Evolutionary conservation across 2,888 invertebrate genomes (phyloP), one percentile per base, ranked within the genome.

Genomic region (Pomacea canaliculata): DNA sequence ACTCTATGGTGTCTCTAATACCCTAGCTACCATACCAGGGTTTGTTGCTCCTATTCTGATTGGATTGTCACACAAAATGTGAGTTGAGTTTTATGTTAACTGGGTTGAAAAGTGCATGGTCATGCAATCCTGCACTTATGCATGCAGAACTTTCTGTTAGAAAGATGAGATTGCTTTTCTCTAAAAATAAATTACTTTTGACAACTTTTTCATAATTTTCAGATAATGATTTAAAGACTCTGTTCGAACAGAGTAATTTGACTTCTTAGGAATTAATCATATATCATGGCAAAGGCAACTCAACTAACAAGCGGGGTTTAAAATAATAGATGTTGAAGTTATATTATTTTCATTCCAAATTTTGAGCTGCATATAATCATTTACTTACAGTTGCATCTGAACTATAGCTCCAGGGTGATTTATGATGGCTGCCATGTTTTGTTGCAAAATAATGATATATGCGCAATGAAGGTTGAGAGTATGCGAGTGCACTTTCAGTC

Each of bases 1-100:
- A 7, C 80, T 89, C 18, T 86, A 87, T 67, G 89, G 88, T 0
- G 82, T 90, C 56, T 83, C 86, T 48, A 90, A 90, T 80, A 86
- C 88, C 9, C 70, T 86, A 19, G 86, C 85, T 16, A 84, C 88
- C 12, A 73, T 85, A 0, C 83, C 89, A 2, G 89, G 89, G 12
- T 85, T 89, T 78, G 78, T 88, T 46, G 86, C 88, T 7, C 89
- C 89, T 3, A 80, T 83, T 27, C 82, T 85, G 48, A 88, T 89
- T 12, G 86, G 87, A 3, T 76, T 9, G 70, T 89, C 13, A 90
- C 89, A 0, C 73, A 49, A 49, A 78, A 85, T 70, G 85, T 85
- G 74, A 83, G 81, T 80, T 48, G 9, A 49, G 1, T 65, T 70
- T 7, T 16, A 56, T 56, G 10, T 13, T 10, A 56, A 19, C 23